Conservation (phyloP, 64 coral and sea anemone species). For the Acropora yongei region DNA sequence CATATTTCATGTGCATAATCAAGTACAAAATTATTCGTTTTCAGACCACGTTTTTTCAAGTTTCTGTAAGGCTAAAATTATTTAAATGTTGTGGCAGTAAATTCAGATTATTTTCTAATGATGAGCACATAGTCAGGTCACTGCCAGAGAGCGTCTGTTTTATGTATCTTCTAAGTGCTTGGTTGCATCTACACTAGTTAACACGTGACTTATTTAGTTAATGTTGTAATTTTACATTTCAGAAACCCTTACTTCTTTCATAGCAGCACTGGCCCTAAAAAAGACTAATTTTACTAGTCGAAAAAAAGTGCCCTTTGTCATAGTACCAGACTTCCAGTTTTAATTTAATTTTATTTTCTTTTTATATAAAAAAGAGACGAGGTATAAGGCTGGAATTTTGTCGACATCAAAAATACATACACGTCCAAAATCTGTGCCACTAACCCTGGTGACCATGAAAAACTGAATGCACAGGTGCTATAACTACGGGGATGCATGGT, state of each 20-base stretch:
- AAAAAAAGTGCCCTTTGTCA: slow-evolving; percentile 1
- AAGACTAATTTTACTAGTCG: neutral
- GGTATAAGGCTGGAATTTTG: neutral
- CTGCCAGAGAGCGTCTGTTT: neutral
- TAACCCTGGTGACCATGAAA: slow-evolving; percentile 8
- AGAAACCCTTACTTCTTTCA: neutral
- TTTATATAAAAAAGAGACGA: neutral
- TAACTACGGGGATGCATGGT: neutral
- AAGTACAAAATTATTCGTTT: slow-evolving; percentile 9
- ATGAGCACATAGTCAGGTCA: neutral
- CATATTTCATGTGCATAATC: slow-evolving; percentile 9
- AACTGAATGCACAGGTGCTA: neutral
- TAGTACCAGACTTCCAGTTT: neutral
- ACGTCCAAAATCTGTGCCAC: neutral
- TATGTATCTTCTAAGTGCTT: neutral
- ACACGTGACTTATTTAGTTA: neutral
- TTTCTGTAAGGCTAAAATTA: slow-evolving; percentile 3
- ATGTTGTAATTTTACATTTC: neutral
- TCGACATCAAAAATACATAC: neutral
- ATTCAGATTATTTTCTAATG: neutral
- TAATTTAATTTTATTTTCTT: neutral
- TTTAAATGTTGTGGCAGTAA: neutral
- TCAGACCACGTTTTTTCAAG: slow-evolving; percentile 20
- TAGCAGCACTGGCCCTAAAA: neutral
- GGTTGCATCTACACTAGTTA: neutral